Conservation (phyloP, 2,113 vertebrate genomes). For the Alouatta palliata region DNA sequence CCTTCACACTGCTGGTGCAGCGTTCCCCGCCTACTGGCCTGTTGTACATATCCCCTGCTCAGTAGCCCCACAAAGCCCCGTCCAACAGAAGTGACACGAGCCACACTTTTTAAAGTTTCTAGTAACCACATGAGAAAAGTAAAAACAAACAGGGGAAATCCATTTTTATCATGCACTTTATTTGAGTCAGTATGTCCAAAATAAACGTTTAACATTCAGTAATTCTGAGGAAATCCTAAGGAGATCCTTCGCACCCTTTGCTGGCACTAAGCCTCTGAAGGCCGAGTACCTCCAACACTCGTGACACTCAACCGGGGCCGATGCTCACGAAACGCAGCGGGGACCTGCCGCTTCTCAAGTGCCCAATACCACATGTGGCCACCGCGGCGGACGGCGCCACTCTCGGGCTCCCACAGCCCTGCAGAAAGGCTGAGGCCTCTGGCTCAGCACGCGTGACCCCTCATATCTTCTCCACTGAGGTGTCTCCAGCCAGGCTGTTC, state of each 20-base stretch:
- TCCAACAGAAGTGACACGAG: accelerated
- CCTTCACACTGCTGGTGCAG: neutral
- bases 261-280: neutral
- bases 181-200: neutral
- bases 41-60: accelerated
- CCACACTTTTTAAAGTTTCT: neutral
- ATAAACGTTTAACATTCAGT: accelerated
- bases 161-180: neutral
- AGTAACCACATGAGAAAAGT: accelerated
- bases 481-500: accelerated
- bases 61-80: neutral
- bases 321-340: too few relatives aligned
- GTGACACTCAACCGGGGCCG: accelerated
- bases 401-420: accelerated
- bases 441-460: accelerated
- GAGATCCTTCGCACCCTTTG: accelerated
- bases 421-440: neutral
- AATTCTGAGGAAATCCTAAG: accelerated
- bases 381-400: accelerated
- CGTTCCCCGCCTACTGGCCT: neutral
- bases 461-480: accelerated
- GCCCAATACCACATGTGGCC: neutral
- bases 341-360: neutral
- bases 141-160: neutral
- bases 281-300: accelerated